Percentiles rank a stretch among this genome's conserved stretches.
phyloP scores from a whole-genome alignment of 2,797 vertebrate genomes.

The Chelonia mydas region DNA sequence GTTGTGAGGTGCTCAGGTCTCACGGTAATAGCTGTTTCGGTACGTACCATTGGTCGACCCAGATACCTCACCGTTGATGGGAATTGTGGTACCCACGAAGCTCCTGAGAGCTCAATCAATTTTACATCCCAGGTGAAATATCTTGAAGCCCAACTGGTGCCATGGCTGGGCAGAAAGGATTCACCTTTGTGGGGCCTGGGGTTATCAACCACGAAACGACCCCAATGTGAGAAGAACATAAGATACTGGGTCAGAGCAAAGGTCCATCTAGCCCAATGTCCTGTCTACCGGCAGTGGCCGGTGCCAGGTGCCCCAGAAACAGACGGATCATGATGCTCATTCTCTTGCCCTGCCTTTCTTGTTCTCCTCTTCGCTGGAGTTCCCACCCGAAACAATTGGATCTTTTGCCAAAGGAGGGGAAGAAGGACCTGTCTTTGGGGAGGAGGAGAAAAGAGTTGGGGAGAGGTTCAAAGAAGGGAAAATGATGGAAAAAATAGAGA shows the following conservation, averaged over 20 bases:
- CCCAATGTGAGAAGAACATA: not conserved
- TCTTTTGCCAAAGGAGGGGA: not conserved
- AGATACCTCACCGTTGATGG: not conserved
- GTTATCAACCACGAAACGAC: not conserved
- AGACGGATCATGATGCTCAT: too few species aligned
- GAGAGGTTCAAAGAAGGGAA: not conserved
- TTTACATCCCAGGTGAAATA: not conserved
- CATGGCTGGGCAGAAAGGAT: too few species aligned
- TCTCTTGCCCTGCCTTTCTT: not conserved
- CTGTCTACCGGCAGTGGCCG: too few species aligned
- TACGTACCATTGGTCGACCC: not conserved
- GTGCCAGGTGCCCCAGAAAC: not conserved
- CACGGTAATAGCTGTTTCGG: not conserved
- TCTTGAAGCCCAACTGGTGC: not conserved
- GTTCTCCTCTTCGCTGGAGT: too few species aligned
- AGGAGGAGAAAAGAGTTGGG: not conserved
- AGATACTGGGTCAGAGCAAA: not conserved
- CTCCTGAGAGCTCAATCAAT: not conserved
- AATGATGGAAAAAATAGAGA: not conserved
- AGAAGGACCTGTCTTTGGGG: not conserved
- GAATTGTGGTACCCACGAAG: not conserved
- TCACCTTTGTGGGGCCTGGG: not conserved
- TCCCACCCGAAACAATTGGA: fast-evolving
- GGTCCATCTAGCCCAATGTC: not conserved
- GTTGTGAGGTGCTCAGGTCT: not conserved